These are phyloP conservation scores for Cynoglossus semilaevis DNA, from an alignment of 2,113 vertebrate genomes.

Conservation along the genomic window DNA sequence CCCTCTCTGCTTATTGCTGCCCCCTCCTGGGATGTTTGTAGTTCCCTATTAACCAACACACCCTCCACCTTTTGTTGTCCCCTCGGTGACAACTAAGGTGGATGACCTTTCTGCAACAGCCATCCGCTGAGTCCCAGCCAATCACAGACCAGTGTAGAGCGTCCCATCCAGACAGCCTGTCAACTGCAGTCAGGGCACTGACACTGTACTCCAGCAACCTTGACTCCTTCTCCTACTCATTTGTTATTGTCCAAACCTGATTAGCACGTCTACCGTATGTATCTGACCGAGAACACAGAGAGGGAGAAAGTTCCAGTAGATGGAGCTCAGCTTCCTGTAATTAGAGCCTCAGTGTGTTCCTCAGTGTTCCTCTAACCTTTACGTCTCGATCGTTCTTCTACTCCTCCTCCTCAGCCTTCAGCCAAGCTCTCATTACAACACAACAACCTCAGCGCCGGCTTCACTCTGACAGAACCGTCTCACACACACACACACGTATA, in stretches of 20 bases:
- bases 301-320: background rate
- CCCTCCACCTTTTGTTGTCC: conserved; percentile 11
- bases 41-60: background rate
- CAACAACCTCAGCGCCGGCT: conserved; percentile 29
- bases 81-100: conserved; percentile 39
- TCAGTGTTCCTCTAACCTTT: conserved; percentile 32
- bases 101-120: conserved; percentile 25
- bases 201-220: conserved; percentile 44
- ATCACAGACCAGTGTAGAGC: conserved; percentile 36
- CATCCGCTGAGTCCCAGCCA: conserved; percentile 25
- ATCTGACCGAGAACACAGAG: background rate
- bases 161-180: conserved; percentile 45
- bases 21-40: conserved; percentile 11
- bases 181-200: conserved; percentile 51
- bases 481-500: conserved; percentile 7
- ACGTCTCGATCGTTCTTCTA: conserved; percentile 33
- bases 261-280: too few species aligned
- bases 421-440: conserved; percentile 50
- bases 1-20: background rate
- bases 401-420: conserved; percentile 37
- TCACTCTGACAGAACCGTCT: conserved; percentile 39
- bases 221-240: conserved; percentile 33
- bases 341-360: background rate
- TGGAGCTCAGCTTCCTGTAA: background rate
- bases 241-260: too few species aligned